These are phyloP conservation scores for Leptinotarsa peninsularis DNA, from an alignment of 2,888 invertebrate species.

Conservation along the genomic window DNA sequence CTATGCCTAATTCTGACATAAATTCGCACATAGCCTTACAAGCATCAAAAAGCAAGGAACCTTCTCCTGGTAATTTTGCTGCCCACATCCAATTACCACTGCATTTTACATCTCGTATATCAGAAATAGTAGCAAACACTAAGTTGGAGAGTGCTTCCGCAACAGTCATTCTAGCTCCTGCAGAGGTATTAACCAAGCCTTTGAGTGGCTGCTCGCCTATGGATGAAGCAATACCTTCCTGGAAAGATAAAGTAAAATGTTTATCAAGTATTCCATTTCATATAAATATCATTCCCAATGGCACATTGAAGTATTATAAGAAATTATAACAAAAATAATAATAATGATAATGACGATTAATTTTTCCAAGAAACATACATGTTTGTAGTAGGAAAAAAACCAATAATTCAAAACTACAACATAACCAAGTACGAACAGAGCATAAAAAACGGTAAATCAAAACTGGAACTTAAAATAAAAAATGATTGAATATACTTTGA, in stretches of 20 bases:
- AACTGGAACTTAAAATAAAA: too few relatives aligned
- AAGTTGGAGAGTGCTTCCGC: slow-evolving; percentile 95
- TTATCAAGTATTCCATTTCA: neutral
- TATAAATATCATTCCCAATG: neutral
- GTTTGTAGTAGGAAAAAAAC: too few relatives aligned
- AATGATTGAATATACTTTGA: too few relatives aligned
- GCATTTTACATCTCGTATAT: slow-evolving; percentile 91
- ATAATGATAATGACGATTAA: too few relatives aligned
- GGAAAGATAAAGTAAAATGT: slow-evolving; percentile 24
- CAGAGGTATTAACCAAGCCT: slow-evolving; percentile 83
- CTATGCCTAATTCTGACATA: slow-evolving; percentile 85
- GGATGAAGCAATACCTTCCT: slow-evolving; percentile 90
- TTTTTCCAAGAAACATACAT: too few relatives aligned
- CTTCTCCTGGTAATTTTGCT: slow-evolving; percentile 93
- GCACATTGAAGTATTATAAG: neutral
- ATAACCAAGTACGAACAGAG: too few relatives aligned
- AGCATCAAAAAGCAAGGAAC: slow-evolving; percentile 87
- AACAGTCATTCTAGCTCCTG: slow-evolving; percentile 94
- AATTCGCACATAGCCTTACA: slow-evolving; percentile 89
- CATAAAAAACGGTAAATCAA: too few relatives aligned
- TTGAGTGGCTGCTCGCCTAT: slow-evolving; percentile 98
- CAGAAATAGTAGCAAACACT: slow-evolving; percentile 77
- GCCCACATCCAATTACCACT: slow-evolving; percentile 99
- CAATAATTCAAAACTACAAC: too few relatives aligned
- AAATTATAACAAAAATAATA: too few relatives aligned